Conservation (phyloP, 2,113 vertebrate species). For the Promerops cafer region DNA sequence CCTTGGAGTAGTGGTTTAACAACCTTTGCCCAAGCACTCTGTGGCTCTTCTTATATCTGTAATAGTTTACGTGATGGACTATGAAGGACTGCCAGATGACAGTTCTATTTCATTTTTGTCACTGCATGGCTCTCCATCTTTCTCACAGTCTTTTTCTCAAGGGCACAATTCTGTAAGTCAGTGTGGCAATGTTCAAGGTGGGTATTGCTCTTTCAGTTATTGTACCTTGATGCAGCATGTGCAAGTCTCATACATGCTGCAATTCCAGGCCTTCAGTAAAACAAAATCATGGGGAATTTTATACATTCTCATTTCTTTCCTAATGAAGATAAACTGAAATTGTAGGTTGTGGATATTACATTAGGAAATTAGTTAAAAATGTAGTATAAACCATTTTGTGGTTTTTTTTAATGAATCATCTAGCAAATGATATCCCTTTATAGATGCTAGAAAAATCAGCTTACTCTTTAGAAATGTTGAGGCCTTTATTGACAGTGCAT, state of each 20-base stretch:
- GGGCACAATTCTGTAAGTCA: slow-evolving; percentile 75
- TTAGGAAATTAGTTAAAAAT: neutral
- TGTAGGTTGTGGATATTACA: neutral
- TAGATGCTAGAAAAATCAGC: neutral
- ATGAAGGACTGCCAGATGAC: slow-evolving; percentile 78
- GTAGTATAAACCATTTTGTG: neutral
- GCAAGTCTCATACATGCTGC: slow-evolving; percentile 21
- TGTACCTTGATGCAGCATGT: slow-evolving; percentile 31
- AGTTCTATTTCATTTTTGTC: slow-evolving; percentile 81
- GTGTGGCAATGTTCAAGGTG: slow-evolving; percentile 57
- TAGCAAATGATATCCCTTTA: neutral
- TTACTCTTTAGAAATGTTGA: neutral
- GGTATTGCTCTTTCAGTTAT: slow-evolving; percentile 67
- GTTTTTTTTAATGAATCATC: neutral
- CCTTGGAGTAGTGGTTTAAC: slow-evolving; percentile 73
- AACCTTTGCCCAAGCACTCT: slow-evolving; percentile 71
- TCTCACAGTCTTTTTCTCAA: slow-evolving; percentile 71
- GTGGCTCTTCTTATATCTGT: slow-evolving; percentile 72
- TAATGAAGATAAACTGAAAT: slow-evolving; percentile 48
- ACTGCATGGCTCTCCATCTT: slow-evolving; percentile 64
- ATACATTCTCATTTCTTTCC: slow-evolving; percentile 37
- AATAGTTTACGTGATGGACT: slow-evolving; percentile 75
- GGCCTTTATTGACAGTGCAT: neutral
- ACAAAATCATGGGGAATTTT: slow-evolving; percentile 49
- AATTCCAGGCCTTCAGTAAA: slow-evolving; percentile 55